phyloP scores from a whole-genome alignment of 2,113 vertebrate genomes.

The Epinephelus lanceolatus region DNA sequence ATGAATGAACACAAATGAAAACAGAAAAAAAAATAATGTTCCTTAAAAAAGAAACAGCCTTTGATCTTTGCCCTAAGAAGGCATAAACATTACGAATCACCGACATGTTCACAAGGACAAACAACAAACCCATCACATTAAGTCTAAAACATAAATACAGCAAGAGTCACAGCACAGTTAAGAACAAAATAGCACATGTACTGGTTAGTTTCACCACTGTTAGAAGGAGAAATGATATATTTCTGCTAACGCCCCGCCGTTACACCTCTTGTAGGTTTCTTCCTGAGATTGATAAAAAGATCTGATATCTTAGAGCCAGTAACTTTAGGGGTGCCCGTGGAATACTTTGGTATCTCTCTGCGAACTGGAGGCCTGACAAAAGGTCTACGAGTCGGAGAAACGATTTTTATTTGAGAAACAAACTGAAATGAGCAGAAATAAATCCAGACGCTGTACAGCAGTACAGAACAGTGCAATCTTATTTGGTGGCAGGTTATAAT shows the following conservation, averaged over 20 bases:
- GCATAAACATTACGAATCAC: slow-evolving; percentile 79
- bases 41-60: slow-evolving; percentile 68
- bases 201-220: slow-evolving; percentile 68
- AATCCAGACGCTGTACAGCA: slow-evolving; percentile 82
- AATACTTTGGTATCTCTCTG: slow-evolving; percentile 88
- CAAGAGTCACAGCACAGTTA: slow-evolving; percentile 78
- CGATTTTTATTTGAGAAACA: slow-evolving; percentile 47
- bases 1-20: slow-evolving; percentile 26
- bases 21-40: slow-evolving; percentile 62
- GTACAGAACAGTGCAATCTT: slow-evolving; percentile 86
- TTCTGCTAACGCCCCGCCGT: slow-evolving; percentile 59
- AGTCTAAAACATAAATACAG: slow-evolving; percentile 78
- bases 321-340: slow-evolving; percentile 76
- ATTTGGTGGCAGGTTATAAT: slow-evolving; percentile 87
- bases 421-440: slow-evolving; percentile 68
- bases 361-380: slow-evolving; percentile 63
- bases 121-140: slow-evolving; percentile 77
- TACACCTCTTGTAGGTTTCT: slow-evolving; percentile 73
- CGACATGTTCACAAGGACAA: slow-evolving; percentile 77
- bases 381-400: slow-evolving; percentile 55
- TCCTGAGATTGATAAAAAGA: slow-evolving; percentile 86
- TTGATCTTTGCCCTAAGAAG: slow-evolving; percentile 83
- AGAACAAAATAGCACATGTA: slow-evolving; percentile 66
- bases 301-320: slow-evolving; percentile 72
- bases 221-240: slow-evolving; percentile 57